phyloP scores from a whole-genome alignment of 1,140 invertebrate genomes.

The Oryzaephilus surinamensis region DNA sequence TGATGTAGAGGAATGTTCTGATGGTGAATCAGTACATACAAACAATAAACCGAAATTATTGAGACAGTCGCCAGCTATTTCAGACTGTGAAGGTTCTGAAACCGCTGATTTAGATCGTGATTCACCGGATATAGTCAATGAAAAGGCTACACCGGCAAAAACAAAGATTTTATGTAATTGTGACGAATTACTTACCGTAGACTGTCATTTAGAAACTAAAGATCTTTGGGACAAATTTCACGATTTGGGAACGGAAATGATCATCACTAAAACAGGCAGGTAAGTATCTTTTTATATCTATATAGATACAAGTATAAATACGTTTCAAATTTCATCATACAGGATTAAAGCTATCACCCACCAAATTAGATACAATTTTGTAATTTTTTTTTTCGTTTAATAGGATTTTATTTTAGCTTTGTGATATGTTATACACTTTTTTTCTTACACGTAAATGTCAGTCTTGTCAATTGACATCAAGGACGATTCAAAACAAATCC shows the following conservation, averaged over 20 bases:
- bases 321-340: too few relatives aligned
- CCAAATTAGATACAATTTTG: too few relatives aligned
- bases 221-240: constrained; percentile 92
- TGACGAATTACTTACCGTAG: constrained; percentile 73
- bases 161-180: constrained; percentile 58
- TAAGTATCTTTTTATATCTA: too few relatives aligned
- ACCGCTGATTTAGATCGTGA: constrained; percentile 29
- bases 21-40: constrained; percentile 24
- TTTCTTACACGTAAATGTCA: too few relatives aligned
- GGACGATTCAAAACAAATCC: too few relatives aligned
- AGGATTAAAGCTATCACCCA: too few relatives aligned
- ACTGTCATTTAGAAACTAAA: constrained; percentile 88
- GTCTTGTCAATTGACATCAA: too few relatives aligned
- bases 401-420: too few relatives aligned
- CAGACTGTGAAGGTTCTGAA: constrained; percentile 33
- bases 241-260: constrained; percentile 92
- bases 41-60: constrained; percentile 20
- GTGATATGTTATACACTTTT: too few relatives aligned
- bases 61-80: constrained; percentile 27
- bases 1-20: constrained; percentile 36
- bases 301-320: too few relatives aligned
- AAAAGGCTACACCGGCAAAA: constrained; percentile 19
- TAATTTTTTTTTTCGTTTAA: too few relatives aligned
- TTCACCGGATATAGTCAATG: constrained; percentile 25
- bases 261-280: constrained; percentile 96